These are phyloP conservation scores for Pachypeltis micranthus DNA, from an alignment of 1,140 invertebrate species.

Conservation along the genomic window DNA sequence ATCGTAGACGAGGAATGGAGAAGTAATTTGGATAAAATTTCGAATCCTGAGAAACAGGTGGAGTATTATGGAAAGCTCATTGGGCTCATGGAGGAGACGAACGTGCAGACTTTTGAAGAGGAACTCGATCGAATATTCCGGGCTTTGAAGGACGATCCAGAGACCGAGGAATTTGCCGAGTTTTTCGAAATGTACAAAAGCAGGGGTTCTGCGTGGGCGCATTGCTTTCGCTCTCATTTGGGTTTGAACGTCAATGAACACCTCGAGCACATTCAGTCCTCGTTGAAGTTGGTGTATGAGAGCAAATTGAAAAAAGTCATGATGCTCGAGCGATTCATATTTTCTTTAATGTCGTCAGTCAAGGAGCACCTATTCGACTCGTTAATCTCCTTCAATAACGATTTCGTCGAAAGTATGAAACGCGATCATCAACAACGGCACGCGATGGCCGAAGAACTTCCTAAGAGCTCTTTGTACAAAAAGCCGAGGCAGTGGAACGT, in stretches of 20 bases:
- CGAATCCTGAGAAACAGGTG: background rate
- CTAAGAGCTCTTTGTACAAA: background rate
- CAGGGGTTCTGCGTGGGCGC: background rate
- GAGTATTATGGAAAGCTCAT: background rate
- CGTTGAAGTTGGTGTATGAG: background rate
- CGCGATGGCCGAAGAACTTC: background rate
- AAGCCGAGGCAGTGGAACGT: background rate
- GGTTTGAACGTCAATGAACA: background rate
- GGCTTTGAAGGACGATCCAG: background rate
- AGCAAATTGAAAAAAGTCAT: background rate
- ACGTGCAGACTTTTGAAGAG: slow-evolving; percentile 1
- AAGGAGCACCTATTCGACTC: background rate
- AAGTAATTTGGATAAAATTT: background rate
- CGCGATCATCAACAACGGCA: background rate
- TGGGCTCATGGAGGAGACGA: background rate
- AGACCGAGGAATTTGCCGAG: background rate
- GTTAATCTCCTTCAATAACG: background rate
- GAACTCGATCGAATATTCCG: background rate
- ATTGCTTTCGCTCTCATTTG: background rate
- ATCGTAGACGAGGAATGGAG: background rate
- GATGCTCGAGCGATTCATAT: background rate
- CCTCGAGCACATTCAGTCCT: background rate
- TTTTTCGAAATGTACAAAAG: background rate
- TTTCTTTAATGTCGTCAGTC: background rate
- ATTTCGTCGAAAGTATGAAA: background rate